Conservation (phyloP, 2,888 invertebrate species). For the Coremacera marginata region DNA sequence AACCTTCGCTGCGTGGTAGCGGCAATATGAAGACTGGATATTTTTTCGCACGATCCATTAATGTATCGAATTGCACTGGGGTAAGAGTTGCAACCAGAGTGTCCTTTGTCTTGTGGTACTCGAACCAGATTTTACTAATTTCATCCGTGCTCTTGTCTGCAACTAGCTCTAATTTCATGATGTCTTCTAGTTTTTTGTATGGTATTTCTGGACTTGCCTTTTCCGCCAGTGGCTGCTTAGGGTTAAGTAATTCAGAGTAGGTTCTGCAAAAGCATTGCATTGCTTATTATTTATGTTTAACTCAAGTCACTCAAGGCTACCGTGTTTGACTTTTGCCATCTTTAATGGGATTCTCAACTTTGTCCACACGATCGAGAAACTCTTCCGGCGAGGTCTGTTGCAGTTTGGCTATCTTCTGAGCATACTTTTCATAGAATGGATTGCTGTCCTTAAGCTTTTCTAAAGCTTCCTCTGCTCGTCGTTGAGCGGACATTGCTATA, state of each 20-base stretch:
- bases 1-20: constrained; percentile 84
- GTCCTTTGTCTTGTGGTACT: constrained; percentile 83
- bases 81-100: constrained; percentile 82
- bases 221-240: constrained; percentile 71
- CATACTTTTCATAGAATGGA: constrained; percentile 87
- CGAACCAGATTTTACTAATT: constrained; percentile 82
- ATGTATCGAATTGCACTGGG: constrained; percentile 72
- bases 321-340: constrained; percentile 61
- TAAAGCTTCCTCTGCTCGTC: constrained; percentile 70
- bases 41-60: constrained; percentile 73
- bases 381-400: constrained; percentile 83
- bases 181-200: constrained; percentile 74
- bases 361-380: constrained; percentile 76
- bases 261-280: constrained; percentile 66
- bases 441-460: constrained; percentile 73
- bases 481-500: constrained; percentile 68
- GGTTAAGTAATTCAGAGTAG: constrained; percentile 76
- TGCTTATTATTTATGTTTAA: constrained; percentile 21
- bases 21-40: constrained; percentile 84
- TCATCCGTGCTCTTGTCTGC: constrained; percentile 79
- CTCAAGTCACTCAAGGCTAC: constrained; percentile 45
- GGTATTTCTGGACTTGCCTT: constrained; percentile 62
- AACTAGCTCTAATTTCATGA: constrained; percentile 84
- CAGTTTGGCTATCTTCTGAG: constrained; percentile 79
- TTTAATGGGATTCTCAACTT: constrained; percentile 62